A percentile compares a stretch with the other conserved stretches of the same genome.
Evolutionary conservation across 2,113 vertebrate genomes (phyloP).

Genomic region (Chlamydotis undulata): DNA sequence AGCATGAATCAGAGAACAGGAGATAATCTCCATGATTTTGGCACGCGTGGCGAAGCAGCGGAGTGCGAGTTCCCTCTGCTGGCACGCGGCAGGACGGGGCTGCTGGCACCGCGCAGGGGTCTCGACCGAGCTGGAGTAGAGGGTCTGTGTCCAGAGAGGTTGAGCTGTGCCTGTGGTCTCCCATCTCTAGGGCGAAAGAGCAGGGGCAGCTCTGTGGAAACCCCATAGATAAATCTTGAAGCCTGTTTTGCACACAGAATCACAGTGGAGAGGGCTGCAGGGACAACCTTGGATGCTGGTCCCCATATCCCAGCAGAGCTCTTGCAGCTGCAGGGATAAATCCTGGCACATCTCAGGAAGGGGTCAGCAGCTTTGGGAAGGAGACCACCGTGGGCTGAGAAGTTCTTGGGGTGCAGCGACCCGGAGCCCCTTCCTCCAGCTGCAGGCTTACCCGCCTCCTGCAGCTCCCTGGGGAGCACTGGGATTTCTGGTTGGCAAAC

Average conservation of each 20-base stretch:
- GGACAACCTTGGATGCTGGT: background rate
- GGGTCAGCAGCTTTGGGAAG: background rate
- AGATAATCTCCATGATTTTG: background rate
- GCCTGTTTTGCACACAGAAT: background rate
- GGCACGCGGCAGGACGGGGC: background rate
- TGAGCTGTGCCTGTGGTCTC: accelerated
- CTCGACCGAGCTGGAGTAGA: accelerated
- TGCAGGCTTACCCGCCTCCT: background rate
- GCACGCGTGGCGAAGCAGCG: accelerated
- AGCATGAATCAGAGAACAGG: background rate
- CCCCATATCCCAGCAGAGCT: accelerated
- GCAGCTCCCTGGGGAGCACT: background rate
- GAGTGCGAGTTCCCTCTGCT: conserved; percentile 62
- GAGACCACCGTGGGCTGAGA: background rate
- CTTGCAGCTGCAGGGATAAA: background rate
- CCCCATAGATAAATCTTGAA: background rate
- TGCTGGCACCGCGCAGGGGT: background rate
- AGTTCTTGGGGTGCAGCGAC: background rate
- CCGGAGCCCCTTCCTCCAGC: background rate
- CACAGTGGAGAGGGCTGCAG: background rate
- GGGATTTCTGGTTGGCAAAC: background rate
- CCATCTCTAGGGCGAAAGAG: background rate
- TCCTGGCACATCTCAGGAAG: background rate
- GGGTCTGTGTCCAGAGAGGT: background rate
- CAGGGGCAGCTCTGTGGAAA: background rate